These are phyloP conservation scores for Euzetes globulus DNA, from an alignment of 2,888 invertebrate species.

Conservation along the genomic window DNA sequence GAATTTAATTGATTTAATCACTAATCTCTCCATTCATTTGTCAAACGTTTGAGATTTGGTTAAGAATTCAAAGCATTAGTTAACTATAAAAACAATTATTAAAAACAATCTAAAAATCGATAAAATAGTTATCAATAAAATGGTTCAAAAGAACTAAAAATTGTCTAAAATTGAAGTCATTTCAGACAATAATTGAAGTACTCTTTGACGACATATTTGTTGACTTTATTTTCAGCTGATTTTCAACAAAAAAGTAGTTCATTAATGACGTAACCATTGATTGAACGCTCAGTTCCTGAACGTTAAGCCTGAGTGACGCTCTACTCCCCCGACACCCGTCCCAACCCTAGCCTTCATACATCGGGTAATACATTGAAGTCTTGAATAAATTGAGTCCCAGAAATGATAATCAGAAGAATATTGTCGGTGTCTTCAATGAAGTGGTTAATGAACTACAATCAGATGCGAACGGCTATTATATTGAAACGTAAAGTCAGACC, in stretches of 20 bases:
- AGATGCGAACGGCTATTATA: neutral
- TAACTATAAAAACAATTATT: neutral
- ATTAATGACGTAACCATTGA: neutral
- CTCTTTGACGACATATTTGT: neutral
- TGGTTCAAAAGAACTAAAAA: neutral
- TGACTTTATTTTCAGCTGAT: constrained; percentile 9
- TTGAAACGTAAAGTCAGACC: constrained; percentile 29
- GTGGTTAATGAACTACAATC: neutral
- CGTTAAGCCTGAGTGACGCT: too few relatives aligned
- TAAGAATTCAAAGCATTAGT: neutral
- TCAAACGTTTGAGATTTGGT: neutral
- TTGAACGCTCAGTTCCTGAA: neutral
- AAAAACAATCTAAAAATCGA: neutral
- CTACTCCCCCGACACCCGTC: too few relatives aligned
- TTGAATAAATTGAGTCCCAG: too few relatives aligned
- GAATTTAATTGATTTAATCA: neutral
- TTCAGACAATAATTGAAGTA: neutral
- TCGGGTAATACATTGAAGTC: too few relatives aligned
- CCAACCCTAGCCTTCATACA: too few relatives aligned
- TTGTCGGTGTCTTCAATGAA: neutral
- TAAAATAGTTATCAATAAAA: neutral
- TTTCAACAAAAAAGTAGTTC: constrained; percentile 2
- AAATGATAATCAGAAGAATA: neutral
- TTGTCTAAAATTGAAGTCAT: neutral
- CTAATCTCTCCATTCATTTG: constrained; percentile 9